Evolutionary conservation across 2,797 vertebrate genomes (phyloP).

Genomic region (Sebastes trivittatus): DNA sequence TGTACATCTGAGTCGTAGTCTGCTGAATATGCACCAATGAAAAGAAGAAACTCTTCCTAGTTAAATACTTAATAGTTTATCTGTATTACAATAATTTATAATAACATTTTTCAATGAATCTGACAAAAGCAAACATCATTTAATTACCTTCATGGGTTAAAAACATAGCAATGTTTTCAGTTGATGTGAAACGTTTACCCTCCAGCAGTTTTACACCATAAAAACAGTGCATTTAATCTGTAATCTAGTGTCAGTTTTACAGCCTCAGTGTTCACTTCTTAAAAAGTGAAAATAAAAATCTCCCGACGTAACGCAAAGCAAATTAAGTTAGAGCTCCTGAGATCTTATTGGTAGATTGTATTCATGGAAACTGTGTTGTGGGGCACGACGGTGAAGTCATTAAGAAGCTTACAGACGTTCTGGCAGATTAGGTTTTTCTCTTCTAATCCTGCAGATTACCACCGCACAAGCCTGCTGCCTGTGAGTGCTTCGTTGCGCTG

Average conservation of each 20-base stretch:
- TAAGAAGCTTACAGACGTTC: slow-evolving; percentile 86
- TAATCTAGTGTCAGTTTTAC: background rate
- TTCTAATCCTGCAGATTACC: slow-evolving; percentile 87
- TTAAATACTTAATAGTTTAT: background rate
- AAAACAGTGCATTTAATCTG: background rate
- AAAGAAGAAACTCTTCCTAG: background rate
- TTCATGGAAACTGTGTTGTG: slow-evolving; percentile 75
- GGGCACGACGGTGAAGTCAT: slow-evolving; percentile 79
- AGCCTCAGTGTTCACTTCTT: background rate
- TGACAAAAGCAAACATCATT: background rate
- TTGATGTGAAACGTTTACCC: background rate
- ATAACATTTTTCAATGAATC: background rate
- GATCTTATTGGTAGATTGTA: slow-evolving; percentile 69
- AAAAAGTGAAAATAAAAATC: slow-evolving; percentile 40
- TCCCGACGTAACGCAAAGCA: slow-evolving; percentile 1
- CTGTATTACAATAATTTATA: background rate
- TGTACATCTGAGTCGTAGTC: background rate
- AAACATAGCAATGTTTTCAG: background rate
- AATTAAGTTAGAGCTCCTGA: slow-evolving; percentile 35
- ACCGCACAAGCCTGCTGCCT: slow-evolving; percentile 72
- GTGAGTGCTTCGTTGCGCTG: slow-evolving; percentile 61
- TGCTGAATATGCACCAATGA: background rate
- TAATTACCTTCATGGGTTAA: background rate
- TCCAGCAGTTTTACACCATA: background rate
- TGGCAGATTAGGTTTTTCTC: slow-evolving; percentile 85